Evolutionary conservation across 2,888 invertebrate species (phyloP).

Genomic region (Eupithecia subumbrata): DNA sequence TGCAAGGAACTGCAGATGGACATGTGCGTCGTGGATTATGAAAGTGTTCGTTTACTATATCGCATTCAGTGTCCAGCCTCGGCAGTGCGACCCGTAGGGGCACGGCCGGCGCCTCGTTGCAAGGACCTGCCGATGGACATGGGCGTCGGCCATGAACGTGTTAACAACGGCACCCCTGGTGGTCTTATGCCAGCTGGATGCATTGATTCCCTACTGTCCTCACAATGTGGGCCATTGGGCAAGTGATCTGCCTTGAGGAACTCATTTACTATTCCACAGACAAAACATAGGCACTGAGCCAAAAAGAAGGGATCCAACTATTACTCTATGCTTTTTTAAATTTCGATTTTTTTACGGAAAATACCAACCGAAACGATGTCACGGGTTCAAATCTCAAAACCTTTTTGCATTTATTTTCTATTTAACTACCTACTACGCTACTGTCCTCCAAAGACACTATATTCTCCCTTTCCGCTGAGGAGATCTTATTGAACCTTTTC

Average conservation of each 20-base stretch:
- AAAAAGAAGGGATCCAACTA: neutral
- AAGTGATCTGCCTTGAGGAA: neutral
- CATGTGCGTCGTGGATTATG: too few relatives aligned
- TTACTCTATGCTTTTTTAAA: neutral
- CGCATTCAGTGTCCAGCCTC: too few relatives aligned
- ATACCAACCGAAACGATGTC: constrained; percentile 15
- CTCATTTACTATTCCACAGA: neutral
- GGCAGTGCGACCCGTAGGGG: too few relatives aligned
- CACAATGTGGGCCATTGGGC: neutral
- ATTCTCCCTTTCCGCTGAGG: constrained; percentile 63
- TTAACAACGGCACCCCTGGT: too few relatives aligned
- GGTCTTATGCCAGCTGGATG: neutral
- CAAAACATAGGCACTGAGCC: neutral
- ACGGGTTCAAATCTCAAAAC: constrained; percentile 13
- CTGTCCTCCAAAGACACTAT: constrained; percentile 67
- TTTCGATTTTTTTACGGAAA: neutral
- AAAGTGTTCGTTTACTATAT: too few relatives aligned
- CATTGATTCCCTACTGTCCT: neutral
- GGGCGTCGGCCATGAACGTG: too few relatives aligned
- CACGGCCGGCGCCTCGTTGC: too few relatives aligned
- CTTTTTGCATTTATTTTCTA: neutral
- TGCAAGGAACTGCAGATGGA: too few relatives aligned
- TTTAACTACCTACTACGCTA: constrained; percentile 37
- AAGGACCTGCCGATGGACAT: too few relatives aligned
- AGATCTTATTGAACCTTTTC: constrained; percentile 56